These are phyloP conservation scores for Erithacus rubecula DNA, from an alignment of 2,797 vertebrate genomes.

Conservation along the genomic window DNA sequence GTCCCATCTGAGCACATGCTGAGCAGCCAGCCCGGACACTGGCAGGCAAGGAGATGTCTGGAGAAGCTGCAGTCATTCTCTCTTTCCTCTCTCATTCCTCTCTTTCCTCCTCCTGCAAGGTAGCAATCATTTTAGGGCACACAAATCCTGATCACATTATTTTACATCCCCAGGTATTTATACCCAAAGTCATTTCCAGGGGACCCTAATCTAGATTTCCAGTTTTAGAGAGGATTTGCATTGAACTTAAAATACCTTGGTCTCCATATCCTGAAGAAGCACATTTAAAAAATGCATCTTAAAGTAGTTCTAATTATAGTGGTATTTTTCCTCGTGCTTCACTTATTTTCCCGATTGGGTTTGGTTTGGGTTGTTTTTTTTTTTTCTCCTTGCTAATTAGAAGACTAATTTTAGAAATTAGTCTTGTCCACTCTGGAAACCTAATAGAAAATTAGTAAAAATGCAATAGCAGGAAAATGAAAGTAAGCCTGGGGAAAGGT, in stretches of 20 bases:
- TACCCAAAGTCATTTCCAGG: background rate
- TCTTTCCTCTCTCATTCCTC: background rate
- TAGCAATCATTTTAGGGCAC: background rate
- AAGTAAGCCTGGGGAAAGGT: constrained; percentile 46
- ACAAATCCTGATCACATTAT: background rate
- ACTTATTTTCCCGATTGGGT: background rate
- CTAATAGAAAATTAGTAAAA: constrained; percentile 36
- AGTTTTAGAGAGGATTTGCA: background rate
- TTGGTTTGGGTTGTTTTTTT: background rate
- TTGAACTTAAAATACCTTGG: background rate
- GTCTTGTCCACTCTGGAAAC: constrained; percentile 24
- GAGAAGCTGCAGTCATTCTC: background rate
- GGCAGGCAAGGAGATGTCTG: background rate
- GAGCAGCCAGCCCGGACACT: background rate
- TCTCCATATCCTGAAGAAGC: background rate
- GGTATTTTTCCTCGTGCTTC: background rate
- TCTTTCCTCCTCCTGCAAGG: background rate
- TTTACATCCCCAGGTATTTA: background rate
- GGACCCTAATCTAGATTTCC: background rate
- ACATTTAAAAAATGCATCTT: background rate
- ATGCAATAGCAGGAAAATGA: constrained; percentile 5
- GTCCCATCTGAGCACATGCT: background rate
- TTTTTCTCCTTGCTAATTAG: constrained; percentile 14
- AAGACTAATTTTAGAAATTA: constrained; percentile 52
- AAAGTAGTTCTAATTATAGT: background rate